Percentiles rank a stretch among this genome's conserved stretches.
phyloP scores from a whole-genome alignment of 2,888 invertebrate species.

The Geotrupes spiniger region DNA sequence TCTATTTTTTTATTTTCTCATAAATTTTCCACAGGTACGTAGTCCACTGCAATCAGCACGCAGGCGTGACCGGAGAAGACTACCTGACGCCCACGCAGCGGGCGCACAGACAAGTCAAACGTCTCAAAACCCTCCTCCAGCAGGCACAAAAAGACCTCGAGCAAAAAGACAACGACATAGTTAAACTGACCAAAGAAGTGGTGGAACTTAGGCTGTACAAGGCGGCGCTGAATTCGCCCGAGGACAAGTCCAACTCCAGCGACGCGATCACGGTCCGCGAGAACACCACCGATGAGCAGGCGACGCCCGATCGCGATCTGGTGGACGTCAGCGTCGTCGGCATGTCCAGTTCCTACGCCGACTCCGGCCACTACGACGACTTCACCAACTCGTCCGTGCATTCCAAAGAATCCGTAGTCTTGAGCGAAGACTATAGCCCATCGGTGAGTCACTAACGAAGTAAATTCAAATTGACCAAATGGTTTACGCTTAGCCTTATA shows the following conservation, averaged over 20 bases:
- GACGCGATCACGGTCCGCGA: slow-evolving; percentile 63
- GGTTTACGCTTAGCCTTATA: slow-evolving; percentile 33
- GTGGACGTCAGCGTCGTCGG: slow-evolving; percentile 28
- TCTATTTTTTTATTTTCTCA: too few relatives aligned
- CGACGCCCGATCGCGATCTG: slow-evolving; percentile 37
- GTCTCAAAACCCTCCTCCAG: slow-evolving; percentile 68
- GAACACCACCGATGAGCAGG: slow-evolving; percentile 58
- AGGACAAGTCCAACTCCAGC: slow-evolving; percentile 72
- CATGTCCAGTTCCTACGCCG: slow-evolving; percentile 75
- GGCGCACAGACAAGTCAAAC: slow-evolving; percentile 75
- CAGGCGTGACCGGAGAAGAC: slow-evolving; percentile 73
- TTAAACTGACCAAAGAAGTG: slow-evolving; percentile 61
- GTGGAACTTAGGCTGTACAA: slow-evolving; percentile 78
- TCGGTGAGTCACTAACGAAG: slow-evolving; percentile 25
- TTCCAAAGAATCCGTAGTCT: slow-evolving; percentile 69
- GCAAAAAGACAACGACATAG: slow-evolving; percentile 79
- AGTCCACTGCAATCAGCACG: slow-evolving; percentile 79
- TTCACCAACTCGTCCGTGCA: slow-evolving; percentile 71
- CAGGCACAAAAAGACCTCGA: slow-evolving; percentile 76
- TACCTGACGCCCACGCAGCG: slow-evolving; percentile 87
- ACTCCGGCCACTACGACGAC: slow-evolving; percentile 86
- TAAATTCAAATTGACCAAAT: background rate
- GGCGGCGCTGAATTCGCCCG: slow-evolving; percentile 74
- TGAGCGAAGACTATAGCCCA: slow-evolving; percentile 36
- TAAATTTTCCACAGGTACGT: too few relatives aligned